phyloP scores from a whole-genome alignment of 1,140 invertebrate genomes.

The Onthophagus taurus region DNA sequence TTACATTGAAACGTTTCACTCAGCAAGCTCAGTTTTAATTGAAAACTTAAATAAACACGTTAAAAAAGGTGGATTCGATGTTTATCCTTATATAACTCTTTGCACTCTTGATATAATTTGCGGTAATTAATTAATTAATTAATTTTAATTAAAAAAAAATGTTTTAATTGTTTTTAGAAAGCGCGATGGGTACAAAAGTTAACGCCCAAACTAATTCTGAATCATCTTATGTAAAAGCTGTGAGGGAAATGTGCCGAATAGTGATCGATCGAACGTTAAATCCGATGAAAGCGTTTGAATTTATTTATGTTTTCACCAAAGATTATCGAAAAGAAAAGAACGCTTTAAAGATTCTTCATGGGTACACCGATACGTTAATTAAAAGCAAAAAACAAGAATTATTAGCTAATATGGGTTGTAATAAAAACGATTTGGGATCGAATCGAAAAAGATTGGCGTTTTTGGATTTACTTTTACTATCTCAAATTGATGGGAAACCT shows the following conservation, averaged over 20 bases:
- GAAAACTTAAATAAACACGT: constrained; percentile 42
- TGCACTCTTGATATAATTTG: constrained; percentile 67
- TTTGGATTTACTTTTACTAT: constrained; percentile 63
- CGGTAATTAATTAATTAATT: constrained; percentile 40
- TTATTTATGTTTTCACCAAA: constrained; percentile 33
- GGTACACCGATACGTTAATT: constrained; percentile 17
- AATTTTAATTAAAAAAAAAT: no score
- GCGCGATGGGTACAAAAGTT: constrained; percentile 58
- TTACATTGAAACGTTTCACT: constrained; percentile 56
- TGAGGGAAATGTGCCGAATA: constrained; percentile 44
- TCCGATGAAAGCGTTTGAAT: constrained; percentile 31
- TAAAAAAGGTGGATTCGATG: constrained; percentile 38
- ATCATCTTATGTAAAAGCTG: constrained; percentile 64
- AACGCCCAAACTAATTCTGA: constrained; percentile 57
- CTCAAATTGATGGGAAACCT: constrained; percentile 44
- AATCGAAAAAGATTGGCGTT: constrained; percentile 63
- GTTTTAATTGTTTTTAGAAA: constrained; percentile 43
- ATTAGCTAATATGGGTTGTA: constrained; percentile 8
- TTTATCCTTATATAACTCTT: constrained; percentile 53
- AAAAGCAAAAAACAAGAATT: constrained; percentile 30
- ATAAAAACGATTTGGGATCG: constrained; percentile 18
- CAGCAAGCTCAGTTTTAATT: constrained; percentile 38
- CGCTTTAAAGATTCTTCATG: constrained; percentile 46
- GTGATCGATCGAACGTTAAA: constrained; percentile 34
- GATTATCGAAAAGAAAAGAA: constrained; percentile 35